Conservation (phyloP, 1,140 invertebrate genomes). For the Drosophila guanche region DNA sequence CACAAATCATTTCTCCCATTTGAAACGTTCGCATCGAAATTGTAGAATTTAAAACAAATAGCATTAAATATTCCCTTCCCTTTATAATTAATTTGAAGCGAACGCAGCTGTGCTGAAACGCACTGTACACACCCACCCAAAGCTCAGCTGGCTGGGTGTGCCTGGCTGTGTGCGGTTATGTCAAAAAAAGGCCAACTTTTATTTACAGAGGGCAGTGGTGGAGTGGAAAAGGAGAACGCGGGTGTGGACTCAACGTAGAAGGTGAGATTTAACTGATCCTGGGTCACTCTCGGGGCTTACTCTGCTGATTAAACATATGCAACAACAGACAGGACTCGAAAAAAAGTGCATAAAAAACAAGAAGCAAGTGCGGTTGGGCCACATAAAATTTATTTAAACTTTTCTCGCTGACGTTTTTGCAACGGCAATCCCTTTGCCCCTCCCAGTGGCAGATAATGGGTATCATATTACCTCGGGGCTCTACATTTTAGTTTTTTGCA, state of each 20-base stretch:
- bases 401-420: constrained; percentile 29
- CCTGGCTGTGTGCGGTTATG: constrained; percentile 26
- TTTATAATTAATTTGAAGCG: neutral
- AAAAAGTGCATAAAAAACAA: constrained; percentile 16
- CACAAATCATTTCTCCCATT: too few relatives aligned
- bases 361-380: constrained; percentile 37
- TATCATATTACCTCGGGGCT: constrained; percentile 71
- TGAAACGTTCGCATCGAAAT: neutral
- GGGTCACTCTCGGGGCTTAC: constrained; percentile 60
- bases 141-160: constrained; percentile 19
- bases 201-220: constrained; percentile 23
- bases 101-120: constrained; percentile 6
- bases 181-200: constrained; percentile 65
- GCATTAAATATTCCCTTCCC: too few relatives aligned
- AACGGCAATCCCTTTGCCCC: neutral
- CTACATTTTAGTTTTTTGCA: constrained; percentile 74
- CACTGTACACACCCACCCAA: constrained; percentile 20
- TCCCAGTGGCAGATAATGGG: constrained; percentile 57
- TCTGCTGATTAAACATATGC: constrained; percentile 78
- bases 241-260: constrained; percentile 6
- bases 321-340: constrained; percentile 28
- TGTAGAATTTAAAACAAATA: constrained; percentile 8
- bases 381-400: constrained; percentile 72
- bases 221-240: neutral
- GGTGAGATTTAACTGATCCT: constrained; percentile 48